Evolutionary conservation across 1,140 invertebrate species (phyloP).

Genomic region (Tetramorium parvispinum): DNA sequence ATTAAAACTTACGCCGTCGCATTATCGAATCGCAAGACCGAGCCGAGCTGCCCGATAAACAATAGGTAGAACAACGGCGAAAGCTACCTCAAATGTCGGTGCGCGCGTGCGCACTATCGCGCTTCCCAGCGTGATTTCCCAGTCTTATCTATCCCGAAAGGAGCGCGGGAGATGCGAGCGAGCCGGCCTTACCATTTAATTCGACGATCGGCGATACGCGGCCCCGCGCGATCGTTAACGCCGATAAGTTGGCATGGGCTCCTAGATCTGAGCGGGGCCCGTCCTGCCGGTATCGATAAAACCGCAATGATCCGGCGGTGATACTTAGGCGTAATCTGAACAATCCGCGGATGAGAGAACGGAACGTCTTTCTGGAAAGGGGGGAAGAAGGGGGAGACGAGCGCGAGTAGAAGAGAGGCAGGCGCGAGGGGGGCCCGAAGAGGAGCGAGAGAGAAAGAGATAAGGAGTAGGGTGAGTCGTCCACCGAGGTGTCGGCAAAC

Average conservation of each 20-base stretch:
- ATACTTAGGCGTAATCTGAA: slow-evolving; percentile 79
- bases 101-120: slow-evolving; percentile 19
- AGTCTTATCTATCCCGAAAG: slow-evolving; percentile 44
- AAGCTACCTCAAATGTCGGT: slow-evolving; percentile 17
- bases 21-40: slow-evolving; percentile 5
- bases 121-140: slow-evolving; percentile 5
- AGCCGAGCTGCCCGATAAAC: slow-evolving; percentile 12
- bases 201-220: slow-evolving; percentile 46
- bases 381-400: slow-evolving; percentile 74
- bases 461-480: slow-evolving; percentile 67
- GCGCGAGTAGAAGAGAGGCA: slow-evolving; percentile 14
- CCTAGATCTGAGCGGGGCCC: slow-evolving; percentile 48
- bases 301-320: slow-evolving; percentile 67
- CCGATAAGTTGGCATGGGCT: slow-evolving; percentile 42
- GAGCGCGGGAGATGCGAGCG: slow-evolving; percentile 42
- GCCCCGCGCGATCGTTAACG: slow-evolving; percentile 44
- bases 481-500: slow-evolving; percentile 82
- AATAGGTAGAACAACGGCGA: slow-evolving; percentile 32
- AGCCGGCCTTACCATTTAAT: slow-evolving; percentile 52
- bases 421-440: not conserved
- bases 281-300: slow-evolving; percentile 70
- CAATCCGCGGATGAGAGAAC: slow-evolving; percentile 70
- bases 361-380: slow-evolving; percentile 66
- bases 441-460: slow-evolving; percentile 59
- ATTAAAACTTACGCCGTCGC: slow-evolving; percentile 15